phyloP scores from a whole-genome alignment of 2,888 invertebrate species.

The Linhomoeus sp. region DNA sequence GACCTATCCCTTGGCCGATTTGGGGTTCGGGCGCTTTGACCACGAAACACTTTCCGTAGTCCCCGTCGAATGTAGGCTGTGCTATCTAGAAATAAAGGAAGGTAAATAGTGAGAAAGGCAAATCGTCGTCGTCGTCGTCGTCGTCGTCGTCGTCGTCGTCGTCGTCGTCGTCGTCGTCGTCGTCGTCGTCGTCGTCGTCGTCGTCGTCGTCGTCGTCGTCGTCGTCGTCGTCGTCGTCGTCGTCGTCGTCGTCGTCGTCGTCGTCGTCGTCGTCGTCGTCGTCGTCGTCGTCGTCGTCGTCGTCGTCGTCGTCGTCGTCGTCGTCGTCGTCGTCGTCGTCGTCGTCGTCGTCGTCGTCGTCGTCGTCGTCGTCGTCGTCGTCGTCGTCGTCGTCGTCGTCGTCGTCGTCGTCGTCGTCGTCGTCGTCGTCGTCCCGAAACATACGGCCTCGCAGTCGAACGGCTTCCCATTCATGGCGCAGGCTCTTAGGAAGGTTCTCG shows the following conservation, averaged over 20 bases:
- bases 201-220: conserved; percentile 1
- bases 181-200: conserved; percentile 4
- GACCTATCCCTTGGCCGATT: too few species aligned
- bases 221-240: not conserved
- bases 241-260: not conserved
- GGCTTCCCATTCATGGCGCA: too few species aligned
- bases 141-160: too few species aligned
- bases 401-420: conserved; percentile 1
- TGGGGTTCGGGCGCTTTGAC: too few species aligned
- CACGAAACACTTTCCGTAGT: too few species aligned
- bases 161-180: too few species aligned
- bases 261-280: not conserved
- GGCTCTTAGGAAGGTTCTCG: too few species aligned
- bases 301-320: not conserved
- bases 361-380: conserved; percentile 1
- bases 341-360: conserved; percentile 1
- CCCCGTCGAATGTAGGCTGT: too few species aligned
- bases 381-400: conserved; percentile 1
- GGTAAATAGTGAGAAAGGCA: too few species aligned
- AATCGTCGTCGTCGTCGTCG: too few species aligned
- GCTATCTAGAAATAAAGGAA: too few species aligned
- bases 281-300: not conserved
- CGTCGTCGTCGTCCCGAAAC: conserved; percentile 1
- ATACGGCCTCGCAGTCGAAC: too few species aligned
- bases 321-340: not conserved